Conservation (phyloP, 2,797 vertebrate genomes). For the Ispidina lecontei region DNA sequence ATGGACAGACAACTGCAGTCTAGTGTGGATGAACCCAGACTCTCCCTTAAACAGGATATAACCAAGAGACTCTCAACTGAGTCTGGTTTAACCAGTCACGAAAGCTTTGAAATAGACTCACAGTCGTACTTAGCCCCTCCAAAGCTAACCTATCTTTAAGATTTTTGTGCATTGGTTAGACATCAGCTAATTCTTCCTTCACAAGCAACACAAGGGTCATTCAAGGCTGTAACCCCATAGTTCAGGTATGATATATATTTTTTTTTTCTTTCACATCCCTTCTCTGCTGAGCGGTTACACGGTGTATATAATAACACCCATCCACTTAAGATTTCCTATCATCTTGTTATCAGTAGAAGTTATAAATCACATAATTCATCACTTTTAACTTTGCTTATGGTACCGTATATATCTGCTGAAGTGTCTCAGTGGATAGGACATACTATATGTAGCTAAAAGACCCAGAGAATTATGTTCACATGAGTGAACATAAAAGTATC, state of each 20-base stretch:
- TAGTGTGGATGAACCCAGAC: neutral
- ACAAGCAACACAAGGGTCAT: neutral
- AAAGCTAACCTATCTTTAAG: neutral
- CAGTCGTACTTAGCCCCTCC: neutral
- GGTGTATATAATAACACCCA: slow-evolving; percentile 48
- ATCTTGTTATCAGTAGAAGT: slow-evolving; percentile 61
- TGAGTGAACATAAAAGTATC: slow-evolving; percentile 73
- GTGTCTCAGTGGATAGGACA: slow-evolving; percentile 61
- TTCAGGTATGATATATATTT: slow-evolving; percentile 38
- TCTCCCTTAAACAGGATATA: neutral
- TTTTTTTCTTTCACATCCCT: slow-evolving; percentile 10
- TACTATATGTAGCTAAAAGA: slow-evolving; percentile 64
- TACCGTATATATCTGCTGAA: slow-evolving; percentile 66
- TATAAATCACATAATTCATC: slow-evolving; percentile 68
- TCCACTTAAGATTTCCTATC: slow-evolving; percentile 61
- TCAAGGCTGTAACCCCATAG: neutral
- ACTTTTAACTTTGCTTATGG: slow-evolving; percentile 68
- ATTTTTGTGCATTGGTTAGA: neutral
- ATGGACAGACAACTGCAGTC: neutral
- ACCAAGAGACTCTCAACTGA: neutral
- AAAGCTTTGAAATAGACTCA: neutral
- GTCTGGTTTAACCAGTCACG: neutral
- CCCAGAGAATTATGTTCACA: slow-evolving; percentile 74
- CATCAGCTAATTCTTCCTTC: neutral
- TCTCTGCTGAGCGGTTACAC: slow-evolving; percentile 15